Evolutionary conservation across 2,113 vertebrate species (phyloP).

Genomic region (Triplophysa tibetana): DNA sequence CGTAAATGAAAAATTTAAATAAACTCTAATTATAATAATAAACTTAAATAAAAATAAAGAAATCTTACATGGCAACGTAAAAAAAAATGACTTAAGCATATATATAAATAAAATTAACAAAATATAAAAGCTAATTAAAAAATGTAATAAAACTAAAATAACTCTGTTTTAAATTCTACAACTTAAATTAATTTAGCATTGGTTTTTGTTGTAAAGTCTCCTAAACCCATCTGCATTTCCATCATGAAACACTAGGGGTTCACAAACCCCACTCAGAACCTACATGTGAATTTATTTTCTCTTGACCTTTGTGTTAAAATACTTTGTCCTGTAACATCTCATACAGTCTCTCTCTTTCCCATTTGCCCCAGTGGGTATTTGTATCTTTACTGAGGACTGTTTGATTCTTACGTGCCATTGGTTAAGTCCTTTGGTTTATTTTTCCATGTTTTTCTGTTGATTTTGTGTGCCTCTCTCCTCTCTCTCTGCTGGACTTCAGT

Average conservation of each 20-base stretch:
- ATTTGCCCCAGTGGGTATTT: conserved; percentile 19
- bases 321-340: background rate
- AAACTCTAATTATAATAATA: too few species aligned
- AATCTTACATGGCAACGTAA: too few species aligned
- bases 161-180: too few species aligned
- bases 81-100: too few species aligned
- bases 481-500: conserved; percentile 78
- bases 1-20: too few species aligned
- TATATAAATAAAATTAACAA: too few species aligned
- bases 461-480: conserved; percentile 65
- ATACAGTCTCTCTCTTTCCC: background rate
- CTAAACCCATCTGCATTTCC: background rate
- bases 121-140: too few species aligned
- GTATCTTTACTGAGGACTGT: conserved; percentile 23
- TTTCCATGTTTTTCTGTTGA: conserved; percentile 50
- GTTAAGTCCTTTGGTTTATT: conserved; percentile 14
- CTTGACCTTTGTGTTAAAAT: background rate
- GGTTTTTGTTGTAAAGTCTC: background rate
- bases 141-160: too few species aligned
- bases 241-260: conserved; percentile 2
- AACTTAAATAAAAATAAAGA: too few species aligned
- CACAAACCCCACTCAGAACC: background rate
- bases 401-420: background rate
- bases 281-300: background rate
- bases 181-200: background rate